phyloP scores from a whole-genome alignment of 2,888 invertebrate genomes.

The Trypoxylon attenuatum region DNA sequence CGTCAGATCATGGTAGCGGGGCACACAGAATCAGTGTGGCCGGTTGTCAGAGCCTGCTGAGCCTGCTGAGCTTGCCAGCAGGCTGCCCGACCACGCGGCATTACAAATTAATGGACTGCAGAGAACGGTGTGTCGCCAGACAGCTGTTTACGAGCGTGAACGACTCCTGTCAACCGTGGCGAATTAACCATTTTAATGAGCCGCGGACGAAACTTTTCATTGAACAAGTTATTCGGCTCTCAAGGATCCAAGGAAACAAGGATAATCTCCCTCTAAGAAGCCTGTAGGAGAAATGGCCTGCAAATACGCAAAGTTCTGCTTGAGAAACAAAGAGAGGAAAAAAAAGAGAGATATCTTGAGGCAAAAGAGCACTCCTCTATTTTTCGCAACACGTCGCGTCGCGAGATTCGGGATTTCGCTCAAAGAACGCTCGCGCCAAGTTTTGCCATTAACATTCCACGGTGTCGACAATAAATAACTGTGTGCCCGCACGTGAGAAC shows the following conservation, averaged over 20 bases:
- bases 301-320: too few species aligned
- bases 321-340: too few species aligned
- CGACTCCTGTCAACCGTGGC: neutral
- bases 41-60: too few species aligned
- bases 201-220: neutral
- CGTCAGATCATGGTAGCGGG: too few species aligned
- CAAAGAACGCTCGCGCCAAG: neutral
- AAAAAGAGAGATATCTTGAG: too few species aligned
- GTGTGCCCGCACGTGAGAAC: neutral
- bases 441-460: neutral
- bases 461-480: neutral
- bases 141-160: neutral
- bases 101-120: neutral
- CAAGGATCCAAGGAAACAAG: too few species aligned
- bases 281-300: too few species aligned
- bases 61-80: too few species aligned
- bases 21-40: too few species aligned
- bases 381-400: too few species aligned
- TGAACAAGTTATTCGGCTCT: neutral
- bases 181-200: neutral
- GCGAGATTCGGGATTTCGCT: neutral
- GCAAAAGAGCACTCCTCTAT: too few species aligned
- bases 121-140: neutral
- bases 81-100: neutral
- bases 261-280: too few species aligned